These are phyloP conservation scores for Ciconia stormi DNA, from an alignment of 2,113 vertebrate species.

Conservation along the genomic window DNA sequence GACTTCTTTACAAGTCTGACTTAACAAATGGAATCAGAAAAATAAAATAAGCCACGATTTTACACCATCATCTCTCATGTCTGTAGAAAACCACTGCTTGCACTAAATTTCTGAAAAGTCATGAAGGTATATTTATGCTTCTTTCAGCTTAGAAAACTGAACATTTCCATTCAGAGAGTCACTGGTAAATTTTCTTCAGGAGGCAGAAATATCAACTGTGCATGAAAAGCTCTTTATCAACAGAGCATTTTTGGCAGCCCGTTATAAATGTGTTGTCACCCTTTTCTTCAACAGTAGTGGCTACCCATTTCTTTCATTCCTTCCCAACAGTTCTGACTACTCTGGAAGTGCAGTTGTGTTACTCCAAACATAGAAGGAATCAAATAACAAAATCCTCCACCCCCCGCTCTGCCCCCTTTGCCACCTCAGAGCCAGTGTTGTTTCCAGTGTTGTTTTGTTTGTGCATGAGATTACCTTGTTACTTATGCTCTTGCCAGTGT, in stretches of 20 bases:
- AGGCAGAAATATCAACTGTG: not conserved
- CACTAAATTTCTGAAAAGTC: not conserved
- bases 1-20: not conserved
- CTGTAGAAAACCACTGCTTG: not conserved
- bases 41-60: not conserved
- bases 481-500: not conserved
- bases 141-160: not conserved
- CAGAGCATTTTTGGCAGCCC: not conserved
- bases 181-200: not conserved
- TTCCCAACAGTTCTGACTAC: not conserved
- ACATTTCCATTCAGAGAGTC: not conserved
- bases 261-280: not conserved
- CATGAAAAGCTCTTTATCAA: slow-evolving; percentile 2
- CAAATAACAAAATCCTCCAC: not conserved
- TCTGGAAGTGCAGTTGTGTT: not conserved
- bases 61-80: not conserved
- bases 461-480: not conserved
- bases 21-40: not conserved
- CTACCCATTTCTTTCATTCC: not conserved
- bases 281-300: not conserved
- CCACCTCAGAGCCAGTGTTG: not conserved
- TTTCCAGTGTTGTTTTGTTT: not conserved
- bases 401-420: not conserved
- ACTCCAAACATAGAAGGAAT: not conserved
- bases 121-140: not conserved